These are phyloP conservation scores for Keiferia lycopersicella DNA, from an alignment of 2,888 invertebrate species.

Conservation along the genomic window DNA sequence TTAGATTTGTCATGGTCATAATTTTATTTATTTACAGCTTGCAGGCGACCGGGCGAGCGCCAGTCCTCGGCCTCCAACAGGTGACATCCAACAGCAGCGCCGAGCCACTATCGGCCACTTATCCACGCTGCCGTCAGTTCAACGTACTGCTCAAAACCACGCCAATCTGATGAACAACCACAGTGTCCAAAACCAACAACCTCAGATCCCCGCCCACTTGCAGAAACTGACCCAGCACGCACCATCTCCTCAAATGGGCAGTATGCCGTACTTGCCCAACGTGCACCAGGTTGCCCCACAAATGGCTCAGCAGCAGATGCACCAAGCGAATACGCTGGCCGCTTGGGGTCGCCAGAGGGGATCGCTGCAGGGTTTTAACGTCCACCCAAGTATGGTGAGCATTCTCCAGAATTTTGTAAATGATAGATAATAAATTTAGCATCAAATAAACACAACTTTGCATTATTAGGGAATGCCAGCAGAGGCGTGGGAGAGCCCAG, in stretches of 20 bases:
- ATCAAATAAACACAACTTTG: not conserved
- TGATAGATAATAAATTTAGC: too few species aligned
- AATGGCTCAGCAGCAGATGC: conserved; percentile 45
- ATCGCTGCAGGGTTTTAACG: conserved; percentile 59
- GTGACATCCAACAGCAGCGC: conserved; percentile 41
- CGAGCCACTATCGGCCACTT: conserved; percentile 53
- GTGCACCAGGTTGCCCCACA: conserved; percentile 49
- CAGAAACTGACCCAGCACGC: conserved; percentile 45
- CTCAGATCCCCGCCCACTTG: conserved; percentile 50
- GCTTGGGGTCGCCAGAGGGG: conserved; percentile 62
- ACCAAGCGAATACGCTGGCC: conserved; percentile 48
- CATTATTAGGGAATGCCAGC: conserved; percentile 38
- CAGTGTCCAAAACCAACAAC: conserved; percentile 37
- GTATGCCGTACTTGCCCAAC: conserved; percentile 65
- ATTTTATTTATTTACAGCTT: conserved; percentile 40
- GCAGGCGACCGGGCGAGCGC: conserved; percentile 62
- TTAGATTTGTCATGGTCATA: too few species aligned
- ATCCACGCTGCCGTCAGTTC: conserved; percentile 31
- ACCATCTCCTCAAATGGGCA: conserved; percentile 53
- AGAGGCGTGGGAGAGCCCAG: conserved; percentile 61
- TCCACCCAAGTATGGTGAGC: conserved; percentile 59
- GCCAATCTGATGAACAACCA: conserved; percentile 47
- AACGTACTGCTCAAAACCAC: conserved; percentile 32
- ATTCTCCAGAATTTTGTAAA: not conserved
- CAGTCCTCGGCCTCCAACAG: conserved; percentile 58